A percentile compares a stretch with the other conserved stretches of the same genome.
These are phyloP conservation scores for Catagonus wagneri DNA, from an alignment of 2,113 vertebrate species.

Conservation along the genomic window DNA sequence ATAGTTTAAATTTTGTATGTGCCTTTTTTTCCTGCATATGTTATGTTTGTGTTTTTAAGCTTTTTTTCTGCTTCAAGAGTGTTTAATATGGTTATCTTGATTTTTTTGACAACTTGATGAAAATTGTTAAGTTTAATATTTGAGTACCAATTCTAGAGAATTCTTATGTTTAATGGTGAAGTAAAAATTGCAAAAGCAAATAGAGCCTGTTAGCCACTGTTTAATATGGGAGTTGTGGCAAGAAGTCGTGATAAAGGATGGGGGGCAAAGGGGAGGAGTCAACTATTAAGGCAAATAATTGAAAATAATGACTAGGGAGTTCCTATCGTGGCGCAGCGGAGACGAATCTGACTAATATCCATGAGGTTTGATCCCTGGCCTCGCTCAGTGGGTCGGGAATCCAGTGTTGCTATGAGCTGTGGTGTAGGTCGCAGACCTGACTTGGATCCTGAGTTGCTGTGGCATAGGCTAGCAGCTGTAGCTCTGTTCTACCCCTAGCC, in stretches of 20 bases:
- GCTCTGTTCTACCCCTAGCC: too few relatives aligned
- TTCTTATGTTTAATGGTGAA: slow-evolving; percentile 45
- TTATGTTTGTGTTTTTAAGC: slow-evolving; percentile 56
- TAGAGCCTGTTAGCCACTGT: background rate
- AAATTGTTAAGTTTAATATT: slow-evolving; percentile 23
- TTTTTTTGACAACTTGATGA: slow-evolving; percentile 46
- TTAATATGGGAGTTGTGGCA: background rate
- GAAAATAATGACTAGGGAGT: slow-evolving; percentile 52
- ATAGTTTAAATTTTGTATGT: slow-evolving; percentile 16
- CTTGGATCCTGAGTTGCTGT: too few relatives aligned
- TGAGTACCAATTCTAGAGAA: slow-evolving; percentile 30
- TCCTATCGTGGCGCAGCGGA: too few relatives aligned
- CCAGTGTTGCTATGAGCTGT: too few relatives aligned
- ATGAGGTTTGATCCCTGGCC: too few relatives aligned
- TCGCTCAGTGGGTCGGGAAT: too few relatives aligned
- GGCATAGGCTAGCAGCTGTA: too few relatives aligned
- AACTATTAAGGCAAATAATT: slow-evolving; percentile 40
- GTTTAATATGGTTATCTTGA: slow-evolving; percentile 29
- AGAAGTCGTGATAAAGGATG: background rate
- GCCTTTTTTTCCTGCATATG: background rate
- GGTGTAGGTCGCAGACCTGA: too few relatives aligned
- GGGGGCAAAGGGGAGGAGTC: background rate
- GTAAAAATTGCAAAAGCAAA: slow-evolving; percentile 40
- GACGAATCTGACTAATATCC: too few relatives aligned
- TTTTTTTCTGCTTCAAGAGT: slow-evolving; percentile 13